These are phyloP conservation scores for Ericerus pela DNA, from an alignment of 1,140 invertebrate genomes.

Conservation along the genomic window DNA sequence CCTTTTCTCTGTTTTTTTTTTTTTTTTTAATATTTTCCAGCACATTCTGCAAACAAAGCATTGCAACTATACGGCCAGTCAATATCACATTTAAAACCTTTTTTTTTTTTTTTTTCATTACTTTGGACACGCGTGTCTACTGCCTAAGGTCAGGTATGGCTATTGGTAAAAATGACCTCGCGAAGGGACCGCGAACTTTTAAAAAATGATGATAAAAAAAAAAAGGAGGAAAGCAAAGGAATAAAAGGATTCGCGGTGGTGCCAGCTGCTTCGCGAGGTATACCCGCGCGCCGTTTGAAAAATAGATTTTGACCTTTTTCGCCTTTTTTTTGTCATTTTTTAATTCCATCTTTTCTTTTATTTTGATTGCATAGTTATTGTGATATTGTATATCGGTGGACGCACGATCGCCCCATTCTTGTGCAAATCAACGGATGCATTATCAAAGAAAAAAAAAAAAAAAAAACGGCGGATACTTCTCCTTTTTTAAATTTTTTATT, in stretches of 20 bases:
- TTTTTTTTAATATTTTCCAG: no score
- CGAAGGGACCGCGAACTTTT: constrained; percentile 9
- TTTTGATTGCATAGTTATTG: no score
- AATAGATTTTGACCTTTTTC: constrained; percentile 8
- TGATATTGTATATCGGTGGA: no score
- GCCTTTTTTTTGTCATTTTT: constrained; percentile 1
- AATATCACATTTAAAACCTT: no score
- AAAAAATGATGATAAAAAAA: no score
- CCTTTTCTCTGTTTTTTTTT: no score
- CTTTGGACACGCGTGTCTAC: constrained; percentile 7
- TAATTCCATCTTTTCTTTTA: no score
- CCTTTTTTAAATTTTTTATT: no score
- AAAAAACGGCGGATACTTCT: neutral
- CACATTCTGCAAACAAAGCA: no score
- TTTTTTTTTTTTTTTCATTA: no score
- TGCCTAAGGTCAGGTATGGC: constrained; percentile 3
- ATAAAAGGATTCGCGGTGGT: constrained; percentile 5
- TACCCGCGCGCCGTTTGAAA: neutral
- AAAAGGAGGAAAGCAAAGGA: no score
- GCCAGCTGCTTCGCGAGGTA: neutral
- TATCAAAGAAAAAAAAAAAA: neutral
- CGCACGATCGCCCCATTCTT: neutral
- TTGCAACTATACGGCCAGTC: no score
- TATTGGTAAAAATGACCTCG: constrained; percentile 1
- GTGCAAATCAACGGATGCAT: neutral